phyloP scores from a whole-genome alignment of 2,797 vertebrate genomes.

The Sebastes minor region DNA sequence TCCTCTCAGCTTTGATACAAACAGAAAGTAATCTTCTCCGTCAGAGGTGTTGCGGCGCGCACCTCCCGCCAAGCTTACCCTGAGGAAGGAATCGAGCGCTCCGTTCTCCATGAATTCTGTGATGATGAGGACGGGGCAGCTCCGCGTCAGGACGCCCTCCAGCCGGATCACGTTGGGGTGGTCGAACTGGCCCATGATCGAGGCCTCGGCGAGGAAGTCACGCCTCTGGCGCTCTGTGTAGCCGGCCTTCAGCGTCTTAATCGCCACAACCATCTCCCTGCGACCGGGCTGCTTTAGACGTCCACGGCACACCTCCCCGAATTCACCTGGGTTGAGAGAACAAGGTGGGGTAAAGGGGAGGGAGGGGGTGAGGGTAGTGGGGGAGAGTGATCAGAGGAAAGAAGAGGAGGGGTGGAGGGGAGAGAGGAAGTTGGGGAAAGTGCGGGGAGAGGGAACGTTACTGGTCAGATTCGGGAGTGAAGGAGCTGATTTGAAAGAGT shows the following conservation, averaged over 20 bases:
- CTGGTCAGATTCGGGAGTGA: conserved; percentile 61
- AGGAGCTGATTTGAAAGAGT: conserved; percentile 51
- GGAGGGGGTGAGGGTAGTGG: conserved; percentile 27
- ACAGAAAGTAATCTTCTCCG: conserved; percentile 55
- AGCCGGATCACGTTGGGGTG: conserved; percentile 98
- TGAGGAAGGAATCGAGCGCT: conserved; percentile 95
- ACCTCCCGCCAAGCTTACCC: conserved; percentile 82
- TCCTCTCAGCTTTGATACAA: conserved; percentile 56
- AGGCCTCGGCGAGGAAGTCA: conserved; percentile 96
- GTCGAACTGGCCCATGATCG: conserved; percentile 99
- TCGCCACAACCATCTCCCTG: conserved; percentile 94
- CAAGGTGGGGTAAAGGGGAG: not conserved
- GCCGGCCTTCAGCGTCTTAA: conserved; percentile 97
- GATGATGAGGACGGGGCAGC: conserved; percentile 97
- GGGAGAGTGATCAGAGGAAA: conserved; percentile 53
- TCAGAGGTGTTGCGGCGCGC: conserved; percentile 25
- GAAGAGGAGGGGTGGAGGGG: conserved; percentile 32
- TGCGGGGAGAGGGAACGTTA: conserved; percentile 68
- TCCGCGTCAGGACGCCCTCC: conserved; percentile 97
- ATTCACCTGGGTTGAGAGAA: conserved; percentile 87
- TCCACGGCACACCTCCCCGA: conserved; percentile 96
- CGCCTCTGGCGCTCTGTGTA: conserved; percentile 96
- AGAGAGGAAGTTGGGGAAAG: conserved; percentile 20
- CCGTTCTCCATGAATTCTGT: conserved; percentile 99
- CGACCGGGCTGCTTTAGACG: conserved; percentile 94